Evolutionary conservation across 2,888 invertebrate species (phyloP).

Genomic region (Drosophila nigricruria): DNA sequence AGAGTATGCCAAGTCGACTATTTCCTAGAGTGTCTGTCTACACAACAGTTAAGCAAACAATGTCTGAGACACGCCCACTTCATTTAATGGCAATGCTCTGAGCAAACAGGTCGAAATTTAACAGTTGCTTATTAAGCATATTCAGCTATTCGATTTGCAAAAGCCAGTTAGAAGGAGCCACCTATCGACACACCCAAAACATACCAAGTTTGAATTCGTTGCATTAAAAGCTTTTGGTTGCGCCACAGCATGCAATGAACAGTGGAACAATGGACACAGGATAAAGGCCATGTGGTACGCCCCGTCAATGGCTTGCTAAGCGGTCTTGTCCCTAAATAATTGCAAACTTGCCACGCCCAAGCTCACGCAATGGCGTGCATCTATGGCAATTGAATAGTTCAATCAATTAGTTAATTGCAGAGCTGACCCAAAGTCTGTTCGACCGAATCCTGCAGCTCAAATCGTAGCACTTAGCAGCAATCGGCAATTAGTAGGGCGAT

Average conservation of each 20-base stretch:
- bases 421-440: slow-evolving; percentile 50
- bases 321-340: slow-evolving; percentile 48
- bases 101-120: slow-evolving; percentile 3
- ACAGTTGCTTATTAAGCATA: slow-evolving; percentile 46
- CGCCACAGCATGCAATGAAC: slow-evolving; percentile 48
- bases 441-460: slow-evolving; percentile 53
- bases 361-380: slow-evolving; percentile 50
- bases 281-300: slow-evolving; percentile 30
- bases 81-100: slow-evolving; percentile 21
- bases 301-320: slow-evolving; percentile 36
- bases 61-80: slow-evolving; percentile 13
- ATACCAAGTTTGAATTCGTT: slow-evolving; percentile 23
- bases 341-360: slow-evolving; percentile 56
- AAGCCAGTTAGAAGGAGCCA: background rate
- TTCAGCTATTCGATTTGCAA: slow-evolving; percentile 36
- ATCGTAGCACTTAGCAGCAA: slow-evolving; percentile 74
- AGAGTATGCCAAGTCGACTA: background rate
- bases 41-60: background rate
- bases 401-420: slow-evolving; percentile 78
- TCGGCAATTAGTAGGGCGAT: slow-evolving; percentile 65
- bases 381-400: slow-evolving; percentile 76
- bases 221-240: slow-evolving; percentile 73
- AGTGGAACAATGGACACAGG: slow-evolving; percentile 40
- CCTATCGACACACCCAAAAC: slow-evolving; percentile 26
- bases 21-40: background rate